Evolutionary conservation across 2,888 invertebrate genomes (phyloP).

Genomic region (Alentia gelatinosa): DNA sequence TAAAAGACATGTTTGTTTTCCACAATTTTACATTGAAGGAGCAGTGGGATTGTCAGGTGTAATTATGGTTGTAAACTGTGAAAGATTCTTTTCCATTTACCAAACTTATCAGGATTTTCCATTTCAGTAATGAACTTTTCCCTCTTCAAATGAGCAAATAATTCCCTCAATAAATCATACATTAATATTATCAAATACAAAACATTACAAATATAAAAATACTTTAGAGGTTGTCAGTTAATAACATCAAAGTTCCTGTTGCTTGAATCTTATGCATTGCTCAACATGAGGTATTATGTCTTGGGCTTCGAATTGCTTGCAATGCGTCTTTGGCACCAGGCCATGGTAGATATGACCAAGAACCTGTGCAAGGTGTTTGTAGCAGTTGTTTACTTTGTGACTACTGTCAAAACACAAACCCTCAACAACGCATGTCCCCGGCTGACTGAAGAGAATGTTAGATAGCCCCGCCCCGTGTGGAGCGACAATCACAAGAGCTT

Average conservation of each 20-base stretch:
- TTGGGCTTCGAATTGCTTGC: background rate
- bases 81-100: too few species aligned
- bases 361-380: background rate
- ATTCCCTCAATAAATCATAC: too few species aligned
- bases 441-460: background rate
- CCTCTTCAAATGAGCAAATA: too few species aligned
- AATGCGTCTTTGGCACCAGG: background rate
- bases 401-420: background rate
- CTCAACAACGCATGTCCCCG: slow-evolving; percentile 31
- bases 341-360: slow-evolving; percentile 18
- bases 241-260: background rate
- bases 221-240: background rate
- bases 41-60: too few species aligned
- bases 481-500: background rate
- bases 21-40: too few species aligned
- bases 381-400: background rate
- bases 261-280: background rate
- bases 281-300: background rate
- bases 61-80: too few species aligned
- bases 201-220: background rate
- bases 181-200: background rate
- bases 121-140: too few species aligned
- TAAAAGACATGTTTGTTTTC: too few species aligned
- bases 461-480: slow-evolving; percentile 34
- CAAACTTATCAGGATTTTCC: too few species aligned